phyloP scores from a whole-genome alignment of 2,888 invertebrate species.

The Eurytoma adleriae region DNA sequence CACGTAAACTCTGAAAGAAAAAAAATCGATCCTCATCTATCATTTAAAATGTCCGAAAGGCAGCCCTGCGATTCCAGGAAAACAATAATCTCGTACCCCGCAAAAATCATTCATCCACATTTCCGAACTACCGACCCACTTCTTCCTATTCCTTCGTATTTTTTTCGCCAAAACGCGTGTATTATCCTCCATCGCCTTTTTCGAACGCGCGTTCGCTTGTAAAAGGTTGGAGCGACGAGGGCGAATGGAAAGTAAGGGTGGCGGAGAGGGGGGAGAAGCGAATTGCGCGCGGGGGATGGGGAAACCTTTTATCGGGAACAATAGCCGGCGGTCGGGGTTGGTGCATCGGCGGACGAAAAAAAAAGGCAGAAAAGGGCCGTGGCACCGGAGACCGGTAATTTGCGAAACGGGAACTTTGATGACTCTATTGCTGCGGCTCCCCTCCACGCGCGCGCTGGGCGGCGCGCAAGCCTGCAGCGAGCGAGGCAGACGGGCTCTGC shows the following conservation, averaged over 20 bases:
- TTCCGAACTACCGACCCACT: too few relatives aligned
- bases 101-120: too few relatives aligned
- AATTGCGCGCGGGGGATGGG: not conserved
- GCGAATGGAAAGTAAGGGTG: not conserved
- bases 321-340: not conserved
- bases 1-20: too few relatives aligned
- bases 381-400: not conserved
- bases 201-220: not conserved
- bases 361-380: not conserved
- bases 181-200: too few relatives aligned
- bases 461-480: not conserved
- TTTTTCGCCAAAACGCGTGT: too few relatives aligned
- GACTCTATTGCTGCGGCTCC: constrained; percentile 18
- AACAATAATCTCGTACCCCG: too few relatives aligned
- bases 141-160: too few relatives aligned
- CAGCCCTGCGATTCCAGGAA: too few relatives aligned
- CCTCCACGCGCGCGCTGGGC: not conserved
- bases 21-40: too few relatives aligned
- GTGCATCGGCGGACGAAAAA: not conserved
- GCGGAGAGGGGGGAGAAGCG: not conserved
- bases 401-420: constrained; percentile 28
- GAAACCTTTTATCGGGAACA: constrained; percentile 7
- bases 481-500: not conserved
- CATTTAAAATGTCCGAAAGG: too few relatives aligned
- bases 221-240: not conserved